Evolutionary conservation across 2,113 vertebrate genomes (phyloP).

Genomic region (Leptocoma aspasia): DNA sequence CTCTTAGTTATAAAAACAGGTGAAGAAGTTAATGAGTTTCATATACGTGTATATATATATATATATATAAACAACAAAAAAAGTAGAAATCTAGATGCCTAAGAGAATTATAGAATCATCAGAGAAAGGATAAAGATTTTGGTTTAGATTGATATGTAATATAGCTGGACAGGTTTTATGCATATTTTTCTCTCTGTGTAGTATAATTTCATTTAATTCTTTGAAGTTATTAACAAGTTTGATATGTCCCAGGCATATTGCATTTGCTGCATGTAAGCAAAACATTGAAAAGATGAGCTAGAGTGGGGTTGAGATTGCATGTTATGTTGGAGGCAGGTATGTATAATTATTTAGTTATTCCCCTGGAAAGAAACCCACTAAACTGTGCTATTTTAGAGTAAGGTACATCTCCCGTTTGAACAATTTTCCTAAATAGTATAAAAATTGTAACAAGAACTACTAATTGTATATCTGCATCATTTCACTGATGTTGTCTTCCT

Average conservation of each 20-base stretch:
- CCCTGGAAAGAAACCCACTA: not conserved
- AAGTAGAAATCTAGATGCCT: not conserved
- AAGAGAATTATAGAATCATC: not conserved
- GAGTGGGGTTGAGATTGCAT: not conserved
- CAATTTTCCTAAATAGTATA: not conserved
- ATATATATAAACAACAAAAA: not conserved
- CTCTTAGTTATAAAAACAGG: not conserved
- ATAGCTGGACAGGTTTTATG: not conserved
- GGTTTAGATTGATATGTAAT: not conserved
- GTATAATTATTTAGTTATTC: not conserved
- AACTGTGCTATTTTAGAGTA: not conserved
- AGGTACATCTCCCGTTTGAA: not conserved
- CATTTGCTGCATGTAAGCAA: not conserved
- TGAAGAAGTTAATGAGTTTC: not conserved
- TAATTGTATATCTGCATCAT: not conserved
- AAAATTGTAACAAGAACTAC: not conserved
- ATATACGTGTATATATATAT: not conserved
- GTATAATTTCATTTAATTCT: not conserved
- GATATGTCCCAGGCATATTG: not conserved
- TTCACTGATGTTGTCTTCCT: not conserved
- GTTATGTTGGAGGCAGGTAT: fast-evolving
- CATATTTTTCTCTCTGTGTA: not conserved
- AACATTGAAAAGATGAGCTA: not conserved
- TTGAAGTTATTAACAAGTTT: not conserved
- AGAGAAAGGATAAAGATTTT: not conserved